Evolutionary conservation across 2,888 invertebrate genomes (phyloP), one percentile per base, ranked within the genome.

Genomic region (Eulithis testata): DNA sequence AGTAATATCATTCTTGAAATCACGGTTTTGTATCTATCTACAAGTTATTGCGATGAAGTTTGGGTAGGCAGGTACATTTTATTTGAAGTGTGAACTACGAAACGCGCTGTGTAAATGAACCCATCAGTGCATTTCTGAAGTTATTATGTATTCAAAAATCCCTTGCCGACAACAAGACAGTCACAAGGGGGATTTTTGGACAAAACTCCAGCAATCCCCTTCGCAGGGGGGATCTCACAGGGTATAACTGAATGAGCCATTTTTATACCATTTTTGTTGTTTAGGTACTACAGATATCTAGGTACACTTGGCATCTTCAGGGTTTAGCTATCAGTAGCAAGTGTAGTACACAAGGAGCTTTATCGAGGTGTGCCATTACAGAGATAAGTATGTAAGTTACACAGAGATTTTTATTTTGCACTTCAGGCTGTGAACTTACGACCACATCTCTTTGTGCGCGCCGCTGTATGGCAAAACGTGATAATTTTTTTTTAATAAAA

Each of bases 321-420:
- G 8, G 11, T 11, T 4, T 51, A 11, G n/a, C 9, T 44, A 54
- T 56, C 27, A 36, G 21, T 52, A 57, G 14, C 21, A 43, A 40
- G 47, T 21, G 51, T 14, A 62, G 69, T 63, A 58, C 50, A 61
- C 31, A 49, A 45, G 21, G 11, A 51, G 11, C 63, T 62, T 66
- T 64, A 57, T 9, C 62, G 11, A 60, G 31, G 68, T 70, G 69
- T 70, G 70, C 67, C 66, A 70, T 70, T 70, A 69, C 66, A 54
- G 61, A 57, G 37, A 45, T 50, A 40, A 40, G 40, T 40, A 40
- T 4, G 40, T 40, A 40, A 40, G 9, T 8, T 40, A 49, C 27
- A 43, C 36, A 65, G 37, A 40, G 63, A 65, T 72, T 70, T 58
- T 70, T 68, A 63, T 14, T 63, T 66, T 66, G 68, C 59, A 64